A percentile compares a stretch with the other conserved stretches of the same genome.
Conservation (phyloP, 2,888 invertebrate species). For the Chalcis sispes region DNA sequence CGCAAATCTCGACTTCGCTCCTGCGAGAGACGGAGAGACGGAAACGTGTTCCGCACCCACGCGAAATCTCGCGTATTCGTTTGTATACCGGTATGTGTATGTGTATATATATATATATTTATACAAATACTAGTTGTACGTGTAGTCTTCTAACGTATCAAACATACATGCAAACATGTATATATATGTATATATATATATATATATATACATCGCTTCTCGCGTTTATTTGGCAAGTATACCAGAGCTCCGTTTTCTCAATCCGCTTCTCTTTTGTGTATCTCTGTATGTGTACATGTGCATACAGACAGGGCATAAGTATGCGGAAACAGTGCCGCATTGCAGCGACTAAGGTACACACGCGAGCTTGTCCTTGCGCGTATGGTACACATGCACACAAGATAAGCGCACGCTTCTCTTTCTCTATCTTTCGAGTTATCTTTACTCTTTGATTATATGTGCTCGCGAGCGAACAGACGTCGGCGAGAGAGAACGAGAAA, state of each 20-base stretch:
- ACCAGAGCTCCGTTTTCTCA: conserved; percentile 6
- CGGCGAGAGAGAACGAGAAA: no score
- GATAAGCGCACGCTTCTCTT: not conserved
- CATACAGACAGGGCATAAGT: not conserved
- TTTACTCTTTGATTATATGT: conserved; percentile 44
- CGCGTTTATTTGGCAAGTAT: conserved; percentile 33
- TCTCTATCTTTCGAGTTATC: conserved; percentile 34
- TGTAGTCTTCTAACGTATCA: no score
- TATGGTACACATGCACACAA: not conserved
- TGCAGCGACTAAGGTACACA: conserved; percentile 27
- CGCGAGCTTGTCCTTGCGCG: not conserved
- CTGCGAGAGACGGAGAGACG: not conserved
- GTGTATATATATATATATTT: no score
- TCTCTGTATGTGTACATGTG: not conserved
- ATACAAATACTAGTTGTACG: no score
- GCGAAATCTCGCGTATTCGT: conserved; percentile 25
- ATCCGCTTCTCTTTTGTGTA: conserved; percentile 3
- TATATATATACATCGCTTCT: no score
- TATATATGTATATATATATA: no score
- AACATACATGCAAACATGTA: not conserved
- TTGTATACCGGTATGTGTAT: no score
- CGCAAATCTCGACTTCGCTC: conserved; percentile 35
- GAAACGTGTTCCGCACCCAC: no score
- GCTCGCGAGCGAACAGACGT: not conserved
- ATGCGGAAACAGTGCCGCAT: conserved; percentile 42